phyloP scores from a whole-genome alignment of 2,888 invertebrate genomes.

The Zonitis immaculata region DNA sequence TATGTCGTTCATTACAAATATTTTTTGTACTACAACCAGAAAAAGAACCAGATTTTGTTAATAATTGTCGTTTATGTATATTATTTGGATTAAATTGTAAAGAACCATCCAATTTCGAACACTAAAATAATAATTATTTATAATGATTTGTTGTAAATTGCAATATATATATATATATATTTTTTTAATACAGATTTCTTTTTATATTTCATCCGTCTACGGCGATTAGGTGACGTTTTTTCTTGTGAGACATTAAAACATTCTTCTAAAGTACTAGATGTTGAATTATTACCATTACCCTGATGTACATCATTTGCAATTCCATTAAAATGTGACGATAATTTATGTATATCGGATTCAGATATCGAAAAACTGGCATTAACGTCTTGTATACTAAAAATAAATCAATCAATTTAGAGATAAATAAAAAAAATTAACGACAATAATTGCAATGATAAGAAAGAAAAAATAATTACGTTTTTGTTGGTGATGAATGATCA shows the following conservation, averaged over 20 bases:
- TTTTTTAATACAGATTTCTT: constrained; percentile 31
- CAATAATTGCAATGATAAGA: neutral
- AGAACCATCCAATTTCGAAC: constrained; percentile 35
- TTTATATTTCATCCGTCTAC: constrained; percentile 41
- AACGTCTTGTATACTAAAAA: constrained; percentile 12
- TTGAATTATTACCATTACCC: constrained; percentile 47
- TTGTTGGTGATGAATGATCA: constrained; percentile 48
- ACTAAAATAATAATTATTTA: constrained; percentile 23
- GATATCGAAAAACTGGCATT: constrained; percentile 68
- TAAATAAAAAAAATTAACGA: neutral
- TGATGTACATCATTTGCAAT: neutral
- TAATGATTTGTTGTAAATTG: constrained; percentile 2
- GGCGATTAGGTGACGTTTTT: constrained; percentile 41
- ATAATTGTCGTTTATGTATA: constrained; percentile 25
- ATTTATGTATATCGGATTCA: constrained; percentile 79
- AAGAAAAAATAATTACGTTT: constrained; percentile 26
- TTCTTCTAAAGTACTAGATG: constrained; percentile 55
- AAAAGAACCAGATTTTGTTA: constrained; percentile 72
- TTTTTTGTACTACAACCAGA: constrained; percentile 58
- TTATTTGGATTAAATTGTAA: constrained; percentile 25
- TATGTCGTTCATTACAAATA: constrained; percentile 53
- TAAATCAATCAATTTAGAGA: constrained; percentile 11
- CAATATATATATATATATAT: too few species aligned
- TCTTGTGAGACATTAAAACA: constrained; percentile 49
- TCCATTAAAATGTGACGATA: constrained; percentile 47